Evolutionary conservation across 2,113 vertebrate species (phyloP).

Genomic region (Podarcis muralis): DNA sequence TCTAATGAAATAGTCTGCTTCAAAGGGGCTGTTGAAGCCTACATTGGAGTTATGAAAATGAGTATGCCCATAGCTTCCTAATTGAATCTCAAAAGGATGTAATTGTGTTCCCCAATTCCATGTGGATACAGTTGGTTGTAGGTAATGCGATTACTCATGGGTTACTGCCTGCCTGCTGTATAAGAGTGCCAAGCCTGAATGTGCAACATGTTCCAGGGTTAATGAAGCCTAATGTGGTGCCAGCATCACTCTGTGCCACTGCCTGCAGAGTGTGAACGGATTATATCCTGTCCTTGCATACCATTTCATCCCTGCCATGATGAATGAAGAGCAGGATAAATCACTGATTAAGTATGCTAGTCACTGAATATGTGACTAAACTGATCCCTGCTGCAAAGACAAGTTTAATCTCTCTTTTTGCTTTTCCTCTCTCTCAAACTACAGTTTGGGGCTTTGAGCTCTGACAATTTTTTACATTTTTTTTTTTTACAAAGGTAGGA

Average conservation of each 20-base stretch:
- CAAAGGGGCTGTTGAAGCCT: slow-evolving; percentile 63
- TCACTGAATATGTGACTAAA: slow-evolving; percentile 76
- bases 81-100: slow-evolving; percentile 70
- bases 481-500: background rate
- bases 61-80: slow-evolving; percentile 68
- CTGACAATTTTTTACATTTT: slow-evolving; percentile 4
- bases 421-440: slow-evolving; percentile 56
- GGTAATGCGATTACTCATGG: slow-evolving; percentile 82
- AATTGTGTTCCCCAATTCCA: slow-evolving; percentile 62
- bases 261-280: slow-evolving; percentile 81
- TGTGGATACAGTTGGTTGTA: slow-evolving; percentile 72
- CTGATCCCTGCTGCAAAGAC: slow-evolving; percentile 63
- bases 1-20: slow-evolving; percentile 62
- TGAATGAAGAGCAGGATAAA: slow-evolving; percentile 72
- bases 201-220: slow-evolving; percentile 78
- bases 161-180: slow-evolving; percentile 76
- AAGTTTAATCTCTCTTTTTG: slow-evolving; percentile 26
- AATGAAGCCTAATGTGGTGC: slow-evolving; percentile 79
- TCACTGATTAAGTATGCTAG: slow-evolving; percentile 75
- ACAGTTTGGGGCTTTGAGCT: slow-evolving; percentile 25
- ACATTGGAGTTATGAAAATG: slow-evolving; percentile 57
- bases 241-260: slow-evolving; percentile 80
- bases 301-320: slow-evolving; percentile 76
- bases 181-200: slow-evolving; percentile 74
- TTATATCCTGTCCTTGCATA: slow-evolving; percentile 84